Evolutionary conservation across 1,140 invertebrate species (phyloP).

Genomic region (Scaptomyza pallida): DNA sequence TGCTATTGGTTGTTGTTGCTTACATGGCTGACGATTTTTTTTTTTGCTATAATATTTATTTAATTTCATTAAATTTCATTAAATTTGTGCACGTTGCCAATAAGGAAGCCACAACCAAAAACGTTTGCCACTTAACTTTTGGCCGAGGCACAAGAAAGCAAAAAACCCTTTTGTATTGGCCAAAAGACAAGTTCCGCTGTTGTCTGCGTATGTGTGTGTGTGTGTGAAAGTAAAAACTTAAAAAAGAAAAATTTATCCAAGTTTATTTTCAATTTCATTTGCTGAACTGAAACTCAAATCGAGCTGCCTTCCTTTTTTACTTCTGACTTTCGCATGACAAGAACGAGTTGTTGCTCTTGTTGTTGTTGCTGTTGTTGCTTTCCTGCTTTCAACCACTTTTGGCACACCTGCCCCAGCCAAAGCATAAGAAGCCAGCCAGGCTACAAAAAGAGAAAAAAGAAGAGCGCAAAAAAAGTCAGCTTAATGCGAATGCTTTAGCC

Average conservation of each 20-base stretch:
- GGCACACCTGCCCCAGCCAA: constrained; percentile 69
- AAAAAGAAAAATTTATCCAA: constrained; percentile 31
- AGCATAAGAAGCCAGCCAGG: constrained; percentile 60
- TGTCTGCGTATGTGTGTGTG: neutral
- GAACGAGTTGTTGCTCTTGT: constrained; percentile 35
- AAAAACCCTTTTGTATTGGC: constrained; percentile 42
- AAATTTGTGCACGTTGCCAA: constrained; percentile 74
- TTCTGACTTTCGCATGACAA: constrained; percentile 48
- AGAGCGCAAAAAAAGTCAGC: neutral
- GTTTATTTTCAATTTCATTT: constrained; percentile 70
- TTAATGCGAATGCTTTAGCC: constrained; percentile 34
- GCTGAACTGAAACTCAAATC: constrained; percentile 26
- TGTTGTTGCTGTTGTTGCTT: constrained; percentile 46
- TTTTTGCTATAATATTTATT: constrained; percentile 72
- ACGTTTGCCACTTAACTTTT: constrained; percentile 66
- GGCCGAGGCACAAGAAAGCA: constrained; percentile 2
- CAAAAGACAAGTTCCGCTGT: constrained; percentile 39
- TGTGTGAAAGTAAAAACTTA: constrained; percentile 69
- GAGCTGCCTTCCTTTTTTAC: constrained; percentile 18
- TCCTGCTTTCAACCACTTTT: constrained; percentile 52
- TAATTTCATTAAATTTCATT: constrained; percentile 81
- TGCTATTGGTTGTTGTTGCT: neutral
- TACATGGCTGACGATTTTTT: constrained; percentile 28
- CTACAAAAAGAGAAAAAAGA: constrained; percentile 29
- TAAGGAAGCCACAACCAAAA: constrained; percentile 71